phyloP scores from a whole-genome alignment of 2,113 vertebrate species.

The Varanus komodoensis region DNA sequence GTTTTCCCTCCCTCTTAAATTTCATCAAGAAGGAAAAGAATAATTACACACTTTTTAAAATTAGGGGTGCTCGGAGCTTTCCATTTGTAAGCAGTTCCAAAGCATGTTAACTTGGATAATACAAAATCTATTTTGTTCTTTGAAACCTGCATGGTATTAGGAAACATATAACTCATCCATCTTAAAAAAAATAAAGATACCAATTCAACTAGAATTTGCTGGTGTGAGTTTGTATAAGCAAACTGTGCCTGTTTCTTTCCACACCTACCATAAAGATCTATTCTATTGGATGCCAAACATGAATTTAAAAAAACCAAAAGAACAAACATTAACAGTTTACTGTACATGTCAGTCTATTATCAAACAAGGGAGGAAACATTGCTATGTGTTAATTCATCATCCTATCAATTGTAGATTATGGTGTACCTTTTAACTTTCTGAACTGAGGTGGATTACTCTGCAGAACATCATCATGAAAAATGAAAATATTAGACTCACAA shows the following conservation, averaged over 20 bases:
- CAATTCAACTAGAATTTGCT: neutral
- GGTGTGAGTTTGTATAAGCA: neutral
- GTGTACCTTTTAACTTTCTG: neutral
- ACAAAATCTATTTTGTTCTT: neutral
- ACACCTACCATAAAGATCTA: neutral
- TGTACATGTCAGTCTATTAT: neutral
- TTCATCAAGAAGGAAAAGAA: too few species aligned
- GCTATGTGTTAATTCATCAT: neutral
- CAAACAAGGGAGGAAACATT: neutral
- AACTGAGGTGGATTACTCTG: neutral
- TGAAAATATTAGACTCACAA: too few species aligned
- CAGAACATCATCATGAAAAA: too few species aligned
- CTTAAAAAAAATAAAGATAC: neutral
- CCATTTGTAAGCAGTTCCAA: too few species aligned
- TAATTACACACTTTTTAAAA: too few species aligned
- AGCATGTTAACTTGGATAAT: neutral
- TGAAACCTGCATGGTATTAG: neutral
- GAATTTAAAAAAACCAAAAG: neutral
- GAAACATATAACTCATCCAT: neutral
- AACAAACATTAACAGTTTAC: neutral
- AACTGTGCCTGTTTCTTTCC: neutral
- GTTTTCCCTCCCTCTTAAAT: too few species aligned
- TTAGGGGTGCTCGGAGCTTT: too few species aligned
- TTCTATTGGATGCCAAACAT: neutral
- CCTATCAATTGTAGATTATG: neutral